These are phyloP conservation scores for Sinotaia quadrata DNA, from an alignment of 2,888 invertebrate genomes.

Conservation along the genomic window DNA sequence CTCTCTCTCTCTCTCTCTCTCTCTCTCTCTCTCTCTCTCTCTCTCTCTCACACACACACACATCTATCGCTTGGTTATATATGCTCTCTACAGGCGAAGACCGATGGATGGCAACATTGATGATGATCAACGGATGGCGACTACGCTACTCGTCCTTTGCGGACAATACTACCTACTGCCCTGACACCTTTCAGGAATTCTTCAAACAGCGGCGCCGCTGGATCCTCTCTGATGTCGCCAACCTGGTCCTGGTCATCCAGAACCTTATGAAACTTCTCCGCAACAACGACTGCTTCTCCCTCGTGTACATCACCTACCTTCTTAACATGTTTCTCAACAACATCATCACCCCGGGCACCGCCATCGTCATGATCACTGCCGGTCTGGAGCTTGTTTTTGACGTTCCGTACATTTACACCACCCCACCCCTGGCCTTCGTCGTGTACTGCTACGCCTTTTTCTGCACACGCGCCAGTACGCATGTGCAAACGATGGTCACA, in stretches of 20 bases:
- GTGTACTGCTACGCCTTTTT: conserved; percentile 42
- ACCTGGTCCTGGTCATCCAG: conserved; percentile 48
- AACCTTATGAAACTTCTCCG: conserved; percentile 45
- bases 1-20: conserved; percentile 1
- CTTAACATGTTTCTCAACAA: conserved; percentile 53
- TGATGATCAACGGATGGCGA: conserved; percentile 58
- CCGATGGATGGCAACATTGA: conserved; percentile 58
- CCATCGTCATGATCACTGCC: conserved; percentile 49
- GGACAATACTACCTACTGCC: conserved; percentile 55
- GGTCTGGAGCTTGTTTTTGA: conserved; percentile 51
- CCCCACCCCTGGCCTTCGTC: conserved; percentile 37
- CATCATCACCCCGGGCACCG: conserved; percentile 51
- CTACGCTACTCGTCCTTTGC: conserved; percentile 53
- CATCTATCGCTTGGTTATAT: too few species aligned
- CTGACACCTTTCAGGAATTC: conserved; percentile 51
- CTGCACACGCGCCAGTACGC: conserved; percentile 39
- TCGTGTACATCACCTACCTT: conserved; percentile 49
- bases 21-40: conserved; percentile 1
- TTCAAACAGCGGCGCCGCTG: conserved; percentile 53
- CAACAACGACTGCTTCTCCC: conserved; percentile 51
- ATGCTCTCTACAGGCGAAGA: conserved; percentile 58
- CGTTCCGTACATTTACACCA: conserved; percentile 46
- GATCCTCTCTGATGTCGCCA: conserved; percentile 55
- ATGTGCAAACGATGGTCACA: conserved; percentile 34
- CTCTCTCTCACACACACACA: not conserved